Conservation (phyloP, 2,113 vertebrate species). For the Oostethus manadensis region DNA sequence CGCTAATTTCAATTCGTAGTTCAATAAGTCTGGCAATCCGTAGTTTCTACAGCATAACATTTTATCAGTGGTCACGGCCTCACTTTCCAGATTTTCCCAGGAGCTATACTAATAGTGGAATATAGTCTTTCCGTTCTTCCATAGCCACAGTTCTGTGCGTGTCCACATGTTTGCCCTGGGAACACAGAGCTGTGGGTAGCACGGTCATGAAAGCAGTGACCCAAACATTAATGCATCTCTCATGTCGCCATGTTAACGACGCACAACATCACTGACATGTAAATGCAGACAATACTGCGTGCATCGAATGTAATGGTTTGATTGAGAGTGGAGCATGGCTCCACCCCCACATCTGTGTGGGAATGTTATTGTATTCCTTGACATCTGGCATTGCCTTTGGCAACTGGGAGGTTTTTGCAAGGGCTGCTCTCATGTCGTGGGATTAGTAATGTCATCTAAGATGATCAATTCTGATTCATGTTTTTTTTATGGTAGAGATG, state of each 20-base stretch:
- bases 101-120: neutral
- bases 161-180: constrained; percentile 24
- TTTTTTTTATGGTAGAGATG: constrained; percentile 22
- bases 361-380: constrained; percentile 36
- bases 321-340: constrained; percentile 6
- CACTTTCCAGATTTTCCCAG: neutral
- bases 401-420: constrained; percentile 22
- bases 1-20: neutral
- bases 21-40: neutral
- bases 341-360: constrained; percentile 42
- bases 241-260: neutral
- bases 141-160: constrained; percentile 7
- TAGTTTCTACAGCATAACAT: neutral
- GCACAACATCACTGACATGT: constrained; percentile 3
- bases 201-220: constrained; percentile 31
- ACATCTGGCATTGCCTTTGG: constrained; percentile 55
- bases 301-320: constrained; percentile 2
- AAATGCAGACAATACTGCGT: constrained; percentile 31
- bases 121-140: constrained; percentile 4
- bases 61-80: constrained; percentile 1
- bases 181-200: constrained; percentile 14
- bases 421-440: constrained; percentile 23
- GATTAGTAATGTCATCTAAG: constrained; percentile 13
- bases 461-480: neutral
- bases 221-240: constrained; percentile 18